Conservation (phyloP, 2,797 vertebrate species). For the Propithecus perrieri region DNA sequence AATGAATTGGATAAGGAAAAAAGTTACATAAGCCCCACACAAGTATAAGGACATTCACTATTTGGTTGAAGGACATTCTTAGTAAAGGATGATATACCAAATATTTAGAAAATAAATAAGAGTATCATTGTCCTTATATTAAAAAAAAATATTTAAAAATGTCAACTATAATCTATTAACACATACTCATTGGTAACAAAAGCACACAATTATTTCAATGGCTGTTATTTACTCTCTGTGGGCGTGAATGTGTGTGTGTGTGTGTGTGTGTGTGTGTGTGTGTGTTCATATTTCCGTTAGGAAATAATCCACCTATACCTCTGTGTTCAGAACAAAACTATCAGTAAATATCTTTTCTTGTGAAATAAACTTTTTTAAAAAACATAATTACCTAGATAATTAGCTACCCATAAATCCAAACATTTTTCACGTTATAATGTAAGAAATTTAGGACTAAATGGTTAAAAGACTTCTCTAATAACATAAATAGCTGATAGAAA, state of each 20-base stretch:
- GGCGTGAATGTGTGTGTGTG: not conserved
- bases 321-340: not conserved
- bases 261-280: not conserved
- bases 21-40: not conserved
- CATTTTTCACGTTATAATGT: not conserved
- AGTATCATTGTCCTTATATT: not conserved
- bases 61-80: not conserved
- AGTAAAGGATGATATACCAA: not conserved
- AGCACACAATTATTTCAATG: not conserved
- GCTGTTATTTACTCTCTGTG: not conserved
- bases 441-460: not conserved
- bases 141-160: not conserved
- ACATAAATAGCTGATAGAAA: not conserved
- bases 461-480: not conserved
- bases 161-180: not conserved
- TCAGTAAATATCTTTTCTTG: not conserved
- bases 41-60: not conserved
- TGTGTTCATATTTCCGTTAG: not conserved
- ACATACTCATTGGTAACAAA: not conserved
- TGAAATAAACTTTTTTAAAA: not conserved
- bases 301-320: not conserved
- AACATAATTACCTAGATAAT: not conserved
- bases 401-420: not conserved
- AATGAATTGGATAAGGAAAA: conserved; percentile 10
- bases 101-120: conserved; percentile 1